Base-by-base conservation (phyloP, 30 jellyfish, hydroid and myxozoan genomes). In the Cassiopea andromeda region DNA sequence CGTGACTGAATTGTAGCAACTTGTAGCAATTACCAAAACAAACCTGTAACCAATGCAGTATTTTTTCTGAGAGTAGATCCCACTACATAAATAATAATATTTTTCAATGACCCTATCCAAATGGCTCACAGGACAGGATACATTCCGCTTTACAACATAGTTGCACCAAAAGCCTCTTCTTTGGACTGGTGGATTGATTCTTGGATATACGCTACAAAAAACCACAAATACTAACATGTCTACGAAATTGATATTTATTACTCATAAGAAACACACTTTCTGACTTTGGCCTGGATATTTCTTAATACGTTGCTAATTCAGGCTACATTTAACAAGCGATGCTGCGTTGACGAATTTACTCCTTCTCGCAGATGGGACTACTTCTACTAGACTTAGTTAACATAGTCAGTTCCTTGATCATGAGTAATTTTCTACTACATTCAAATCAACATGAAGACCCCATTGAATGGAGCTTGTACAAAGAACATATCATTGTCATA, bases 121-220 rank as follows among this genome's bases (percentile, higher is more conserved):
- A 17, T 48, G 78, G 86, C 93, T 83, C 60, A 77, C 92, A 44
- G 85, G 59, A 67, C 97, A 90, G 50, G 97, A 81, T 4, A 76
- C 86, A 77, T 90, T 90, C 44, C 88, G 48, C 47, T 61, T 82
- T 1, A 90, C 97, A 61, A 90, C 69, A 73, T 90, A 90, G 48
- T 82, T 81, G 82, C 97, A 90, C 97, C 97, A 90, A 77, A 80
- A 90, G 6, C 97, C 97, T 75, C 91, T 64, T 75, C 97, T 78
- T 50, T 87, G 93, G 4, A 76, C 80, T 18, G 85, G 93, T 16
- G n/a, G 44, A 78, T 64, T 76, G 27, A 76, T 46, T 88, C 95
- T 88, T 79, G 69, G 91, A 44, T 73, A 69, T 7, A 38, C 64
- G 15, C 12, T 44, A 38, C 95, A 78, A 17, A 61, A 75, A 76